Conservation (phyloP, 2,888 invertebrate genomes). For the Byasa hedistus region DNA sequence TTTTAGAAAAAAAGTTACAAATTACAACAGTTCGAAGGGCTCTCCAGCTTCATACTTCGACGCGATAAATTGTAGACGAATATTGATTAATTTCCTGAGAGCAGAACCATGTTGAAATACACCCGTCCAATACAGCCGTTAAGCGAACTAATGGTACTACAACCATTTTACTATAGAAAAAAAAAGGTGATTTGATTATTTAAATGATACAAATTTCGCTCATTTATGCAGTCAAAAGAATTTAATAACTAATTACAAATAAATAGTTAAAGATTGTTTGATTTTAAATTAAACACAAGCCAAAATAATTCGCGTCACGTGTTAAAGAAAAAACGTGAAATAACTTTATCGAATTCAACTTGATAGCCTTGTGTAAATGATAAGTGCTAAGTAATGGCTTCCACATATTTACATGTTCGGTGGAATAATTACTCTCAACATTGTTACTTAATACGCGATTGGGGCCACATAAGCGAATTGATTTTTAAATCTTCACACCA, state of each 20-base stretch:
- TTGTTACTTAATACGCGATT: neutral
- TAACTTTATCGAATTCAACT: constrained; percentile 5
- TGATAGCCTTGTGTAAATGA: constrained; percentile 12
- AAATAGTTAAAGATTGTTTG: too few relatives aligned
- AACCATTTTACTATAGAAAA: neutral
- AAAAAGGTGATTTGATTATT: neutral
- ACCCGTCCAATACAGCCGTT: neutral
- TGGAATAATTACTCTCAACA: neutral
- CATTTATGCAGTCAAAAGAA: too few relatives aligned
- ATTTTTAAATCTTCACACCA: neutral
- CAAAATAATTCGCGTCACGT: neutral
- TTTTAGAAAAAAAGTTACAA: neutral
- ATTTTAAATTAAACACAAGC: neutral
- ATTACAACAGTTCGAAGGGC: neutral
- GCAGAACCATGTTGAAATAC: constrained; percentile 15
- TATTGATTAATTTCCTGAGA: constrained; percentile 21
- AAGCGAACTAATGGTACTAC: neutral
- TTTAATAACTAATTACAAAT: too few relatives aligned
- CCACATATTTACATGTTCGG: constrained; percentile 5
- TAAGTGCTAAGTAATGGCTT: constrained; percentile 6
- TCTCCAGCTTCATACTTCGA: neutral
- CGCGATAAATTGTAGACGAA: constrained; percentile 13
- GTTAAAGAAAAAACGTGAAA: neutral
- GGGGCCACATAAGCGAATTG: neutral
- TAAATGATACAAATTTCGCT: too few relatives aligned